These are phyloP conservation scores for Muschampia plurimacula DNA, from an alignment of 2,888 invertebrate genomes.

Conservation along the genomic window DNA sequence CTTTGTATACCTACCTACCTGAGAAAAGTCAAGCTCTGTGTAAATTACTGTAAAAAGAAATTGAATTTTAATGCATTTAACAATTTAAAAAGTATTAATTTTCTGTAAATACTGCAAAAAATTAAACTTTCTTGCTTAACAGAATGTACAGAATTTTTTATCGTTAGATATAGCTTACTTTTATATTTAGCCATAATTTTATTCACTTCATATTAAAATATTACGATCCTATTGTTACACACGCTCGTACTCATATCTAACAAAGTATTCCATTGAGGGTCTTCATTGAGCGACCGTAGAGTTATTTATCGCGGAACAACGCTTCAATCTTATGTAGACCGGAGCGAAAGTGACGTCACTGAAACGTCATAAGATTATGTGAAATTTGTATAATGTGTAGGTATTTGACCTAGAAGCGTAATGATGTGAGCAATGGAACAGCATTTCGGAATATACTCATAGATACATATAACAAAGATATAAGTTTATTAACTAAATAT, in stretches of 20 bases:
- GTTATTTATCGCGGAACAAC: not conserved
- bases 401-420: not conserved
- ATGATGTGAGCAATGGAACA: not conserved
- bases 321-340: not conserved
- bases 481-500: not conserved
- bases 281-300: not conserved
- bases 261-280: not conserved
- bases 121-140: too few relatives aligned
- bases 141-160: too few relatives aligned
- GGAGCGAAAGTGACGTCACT: constrained; percentile 7
- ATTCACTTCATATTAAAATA: not conserved
- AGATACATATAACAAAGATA: not conserved
- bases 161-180: too few relatives aligned
- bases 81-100: too few relatives aligned
- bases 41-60: too few relatives aligned
- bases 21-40: too few relatives aligned
- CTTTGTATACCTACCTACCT: too few relatives aligned
- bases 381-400: constrained; percentile 4
- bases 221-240: not conserved
- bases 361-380: constrained; percentile 1
- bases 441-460: not conserved
- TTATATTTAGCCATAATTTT: too few relatives aligned
- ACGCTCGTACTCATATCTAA: not conserved
- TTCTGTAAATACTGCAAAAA: too few relatives aligned
- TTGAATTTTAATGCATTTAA: too few relatives aligned